A percentile compares a stretch with the other conserved stretches of the same genome.
These are phyloP conservation scores for Lasiurus borealis DNA, from an alignment of 2,113 vertebrate genomes.

Conservation along the genomic window DNA sequence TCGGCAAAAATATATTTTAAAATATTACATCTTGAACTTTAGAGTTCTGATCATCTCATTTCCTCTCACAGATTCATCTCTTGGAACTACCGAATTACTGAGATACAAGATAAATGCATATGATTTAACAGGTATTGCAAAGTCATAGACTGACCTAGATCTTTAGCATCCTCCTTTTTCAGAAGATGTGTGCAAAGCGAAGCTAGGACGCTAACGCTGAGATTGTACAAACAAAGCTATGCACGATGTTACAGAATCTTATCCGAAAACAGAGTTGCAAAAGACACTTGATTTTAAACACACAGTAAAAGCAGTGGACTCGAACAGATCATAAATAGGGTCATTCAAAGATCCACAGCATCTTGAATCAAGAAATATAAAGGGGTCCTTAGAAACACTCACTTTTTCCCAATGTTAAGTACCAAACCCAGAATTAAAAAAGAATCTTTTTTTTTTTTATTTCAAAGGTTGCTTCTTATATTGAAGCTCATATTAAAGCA, in stretches of 20 bases:
- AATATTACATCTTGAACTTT: not conserved
- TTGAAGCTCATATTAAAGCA: slow-evolving; percentile 99
- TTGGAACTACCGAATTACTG: slow-evolving; percentile 65
- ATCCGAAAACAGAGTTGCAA: slow-evolving; percentile 80
- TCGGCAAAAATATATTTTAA: too few relatives aligned
- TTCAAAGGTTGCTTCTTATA: slow-evolving; percentile 99
- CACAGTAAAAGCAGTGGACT: slow-evolving; percentile 86
- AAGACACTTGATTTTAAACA: slow-evolving; percentile 87
- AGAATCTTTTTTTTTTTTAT: slow-evolving; percentile 97
- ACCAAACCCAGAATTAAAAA: slow-evolving; percentile 91
- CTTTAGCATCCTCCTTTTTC: slow-evolving; percentile 70
- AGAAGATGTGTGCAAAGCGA: slow-evolving; percentile 75
- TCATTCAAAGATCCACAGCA: slow-evolving; percentile 86
- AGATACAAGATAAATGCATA: slow-evolving; percentile 83
- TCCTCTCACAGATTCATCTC: slow-evolving; percentile 35
- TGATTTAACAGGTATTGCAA: slow-evolving; percentile 81
- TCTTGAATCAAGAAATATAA: slow-evolving; percentile 87
- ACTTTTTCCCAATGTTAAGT: slow-evolving; percentile 87
- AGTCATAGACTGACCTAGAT: slow-evolving; percentile 81
- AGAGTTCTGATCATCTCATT: slow-evolving; percentile 10
- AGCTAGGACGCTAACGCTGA: slow-evolving; percentile 78
- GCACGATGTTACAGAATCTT: slow-evolving; percentile 83
- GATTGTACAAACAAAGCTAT: slow-evolving; percentile 81
- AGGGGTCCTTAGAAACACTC: slow-evolving; percentile 85
- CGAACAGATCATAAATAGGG: slow-evolving; percentile 87